Base-by-base conservation (phyloP, 1,140 invertebrate genomes). In the Drosophila kohkoa region DNA sequence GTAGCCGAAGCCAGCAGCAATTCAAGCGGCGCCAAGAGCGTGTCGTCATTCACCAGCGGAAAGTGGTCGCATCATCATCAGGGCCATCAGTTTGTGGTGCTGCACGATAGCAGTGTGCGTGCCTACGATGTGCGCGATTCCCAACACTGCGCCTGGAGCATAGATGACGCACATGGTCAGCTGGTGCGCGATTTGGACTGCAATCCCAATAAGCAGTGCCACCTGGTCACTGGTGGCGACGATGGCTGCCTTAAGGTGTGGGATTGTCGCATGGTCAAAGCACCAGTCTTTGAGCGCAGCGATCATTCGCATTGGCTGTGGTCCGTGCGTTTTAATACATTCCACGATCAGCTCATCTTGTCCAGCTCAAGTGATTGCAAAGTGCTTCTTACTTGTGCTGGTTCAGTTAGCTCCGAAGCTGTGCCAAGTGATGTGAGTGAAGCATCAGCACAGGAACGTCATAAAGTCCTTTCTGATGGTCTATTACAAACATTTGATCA, bases 241-340 rank as follows among this genome's bases (percentile, higher is more conserved):
- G 98, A 99, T 93, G 98, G 98, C 3, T 96, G 95, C 46, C 95
- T 97, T 35, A 98, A 98, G 92, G 98, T 99, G 81, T 99, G 99
- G 98, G 99, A 99, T 92, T 96, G 98, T 79, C 94, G 99, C 64
- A 96, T 97, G 90, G 93, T 96, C 1, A 94, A 93, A 28, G 95
- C 96, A 82, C 96, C 98, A 1, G 93, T 99, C 4, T 95, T 97
- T 82, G 95, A 95, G 1, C 93, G 98, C 63, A 95, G 95, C 79
- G 97, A 99, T 93, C 98, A 99, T 93, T 98, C 98, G 0, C 98
- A 99, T 93, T 99, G 98, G 98, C 96, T 99, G 11, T 99, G 98
- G 98, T 96, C 95, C 59, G 97, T 99, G 1, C 94, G 97, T 48
- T 99, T 98, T 86, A 99, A 99, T 93, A 96, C 96, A 75, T 99